Base-by-base conservation (phyloP, 92 coral and sea anemone species). In the Porites evermanni region DNA sequence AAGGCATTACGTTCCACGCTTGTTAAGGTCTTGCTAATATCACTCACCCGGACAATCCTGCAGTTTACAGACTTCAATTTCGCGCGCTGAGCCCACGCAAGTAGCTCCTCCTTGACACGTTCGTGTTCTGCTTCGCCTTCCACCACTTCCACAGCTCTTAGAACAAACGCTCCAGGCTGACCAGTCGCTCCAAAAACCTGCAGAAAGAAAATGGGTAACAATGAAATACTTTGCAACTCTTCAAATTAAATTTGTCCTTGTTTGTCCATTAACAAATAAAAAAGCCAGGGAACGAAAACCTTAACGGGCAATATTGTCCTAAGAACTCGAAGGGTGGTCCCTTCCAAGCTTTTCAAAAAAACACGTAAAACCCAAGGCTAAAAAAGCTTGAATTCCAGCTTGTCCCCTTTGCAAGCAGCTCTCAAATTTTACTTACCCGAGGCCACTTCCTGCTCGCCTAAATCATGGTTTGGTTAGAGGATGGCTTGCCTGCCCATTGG, bases 141-240 rank as follows among this genome's bases (percentile, higher is more conserved):
- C 99, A 9, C 99, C 99, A 8, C 93, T 53, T 23, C 99, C 99
- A 75, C 99, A 97, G 12, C 90, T 95, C 79, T 92, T 88, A 9
- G 95, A 88, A 73, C 99, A 97, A 56, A 92, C 86, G 67, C 95
- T 95, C 99, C 99, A 97, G 67, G 80, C 93, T 3, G 97, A 87
- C 99, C 99, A 97, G 63, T 97, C 97, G 69, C 99, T 96, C 94
- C 98, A 97, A 78, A 82, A 90, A n/a, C 99, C 99, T 73, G 89
- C 52, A 32, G 13, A 24, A 56, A 12, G 19, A 14, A 81, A 19
- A 67, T 10, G 12, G 53, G 29, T 1, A 14, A 8, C 47, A 23
- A 6, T n/a, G 52, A 19, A 18, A 44, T 3, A 38, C 64, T 14
- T 44, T 5, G n/a, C 70, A 44, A 19, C 16, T 38, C 47, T 12